Base-by-base conservation (phyloP, 2,888 invertebrate genomes). In the Quadriops clusia region DNA sequence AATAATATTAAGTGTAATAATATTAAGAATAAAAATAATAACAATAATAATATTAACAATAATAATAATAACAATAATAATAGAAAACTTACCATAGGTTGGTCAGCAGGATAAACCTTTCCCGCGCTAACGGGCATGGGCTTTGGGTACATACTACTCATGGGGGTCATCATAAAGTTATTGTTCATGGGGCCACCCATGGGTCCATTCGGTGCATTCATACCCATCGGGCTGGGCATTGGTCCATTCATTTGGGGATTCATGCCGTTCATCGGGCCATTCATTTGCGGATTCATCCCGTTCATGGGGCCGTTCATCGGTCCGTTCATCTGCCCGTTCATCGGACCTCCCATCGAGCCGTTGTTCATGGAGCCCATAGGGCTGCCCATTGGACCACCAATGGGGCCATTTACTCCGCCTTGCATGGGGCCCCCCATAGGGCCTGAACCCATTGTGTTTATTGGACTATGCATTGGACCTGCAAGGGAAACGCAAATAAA, bases 21-120 rank as follows among this genome's bases (percentile, higher is more conserved):
- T n/a, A n/a, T n/a, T 15, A 6, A 28, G 8, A 17, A 32, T 2
- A 10, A n/a, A n/a, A n/a, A n/a, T n/a, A n/a, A n/a, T n/a, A n/a
- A n/a, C n/a, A n/a, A n/a, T n/a, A n/a, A n/a, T n/a, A n/a, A n/a
- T n/a, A n/a, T n/a, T n/a, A n/a, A n/a, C n/a, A n/a, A n/a, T n/a
- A n/a, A n/a, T n/a, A n/a, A n/a, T n/a, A n/a, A n/a, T n/a, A n/a
- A n/a, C n/a, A n/a, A n/a, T n/a, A n/a, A n/a, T n/a, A n/a, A 17
- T 4, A 14, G 11, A n/a, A 17, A 22, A 33, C 32, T 32, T 41
- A 51, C 90, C 91, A 94, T 93, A 1, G 93, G 85, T 58, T 93
- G 91, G 57, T 93, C 89, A 4, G 85, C 83, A 24, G 94, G 94
- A 64, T 95, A 95, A 37, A 90, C 80, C 70, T 89, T 85, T 25